Base-by-base conservation (phyloP, 2,113 vertebrate genomes). In the Osmerus mordax region DNA sequence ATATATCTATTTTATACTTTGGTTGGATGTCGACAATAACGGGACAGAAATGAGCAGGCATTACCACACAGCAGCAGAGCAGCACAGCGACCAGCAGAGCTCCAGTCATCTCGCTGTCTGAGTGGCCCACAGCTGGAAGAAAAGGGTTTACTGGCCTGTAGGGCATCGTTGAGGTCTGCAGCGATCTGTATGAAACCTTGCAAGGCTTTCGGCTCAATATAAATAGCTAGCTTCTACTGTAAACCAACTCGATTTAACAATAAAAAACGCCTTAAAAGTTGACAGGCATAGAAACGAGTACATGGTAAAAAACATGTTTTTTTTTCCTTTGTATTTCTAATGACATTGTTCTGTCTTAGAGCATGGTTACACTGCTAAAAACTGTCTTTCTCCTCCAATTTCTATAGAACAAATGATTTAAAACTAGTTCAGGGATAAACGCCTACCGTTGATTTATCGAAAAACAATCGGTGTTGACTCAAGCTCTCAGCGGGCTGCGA, bases 51-150 rank as follows among this genome's bases (percentile, higher is more conserved):
- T 4, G 28, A 53, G n/a, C 53, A 76, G 61, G 55, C 52, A 23
- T 88, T 89, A 91, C 90, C 88, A 80, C 54, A 41, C 85, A 60
- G 0, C 69, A 75, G 70, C 83, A 67, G 65, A 91, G 66, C 36
- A 87, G 14, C 6, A 89, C 59, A 81, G 82, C 84, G 66, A 71
- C 70, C 16, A 81, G 67, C 69, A 85, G 72, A 18, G 58, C 55
- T 70, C 74, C 76, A 47, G 68, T 79, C 88, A 89, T 91, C 76
- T 84, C 85, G 67, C 58, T 29, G 66, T 41, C 70, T 67, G 63
- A 66, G 65, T 66, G 36, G 15, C 67, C 25, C 69, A 72, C 69
- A 71, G 19, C 56, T 67, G 58, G 73, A 78, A 75, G 19, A 78
- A 69, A 80, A 56, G 32, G 18, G 36, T n/a, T 65, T 12, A 65